Conservation (phyloP, 1,140 invertebrate species). For the Geopemphigus sp. region DNA sequence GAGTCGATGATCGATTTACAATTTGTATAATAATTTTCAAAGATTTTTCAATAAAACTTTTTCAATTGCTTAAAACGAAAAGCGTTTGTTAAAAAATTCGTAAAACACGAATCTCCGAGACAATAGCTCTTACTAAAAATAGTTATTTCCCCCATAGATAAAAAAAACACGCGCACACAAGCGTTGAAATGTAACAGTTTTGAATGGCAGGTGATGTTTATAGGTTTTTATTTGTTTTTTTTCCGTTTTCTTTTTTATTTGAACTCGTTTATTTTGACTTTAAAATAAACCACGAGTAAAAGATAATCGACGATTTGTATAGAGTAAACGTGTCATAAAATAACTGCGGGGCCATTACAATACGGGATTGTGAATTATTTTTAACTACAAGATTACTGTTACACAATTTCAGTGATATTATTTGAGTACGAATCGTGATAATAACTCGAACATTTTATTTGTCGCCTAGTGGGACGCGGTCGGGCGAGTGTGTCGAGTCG, state of each 20-base stretch:
- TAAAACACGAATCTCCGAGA: too few species aligned
- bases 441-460: too few species aligned
- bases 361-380: too few species aligned
- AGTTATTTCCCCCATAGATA: neutral
- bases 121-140: neutral
- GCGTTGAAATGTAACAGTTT: neutral
- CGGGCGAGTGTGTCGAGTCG: too few species aligned
- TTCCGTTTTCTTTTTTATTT: too few species aligned
- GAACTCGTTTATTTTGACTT: neutral
- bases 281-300: neutral
- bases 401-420: too few species aligned
- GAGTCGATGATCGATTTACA: too few species aligned
- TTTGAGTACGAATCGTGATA: too few species aligned
- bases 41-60: neutral
- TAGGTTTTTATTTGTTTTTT: neutral
- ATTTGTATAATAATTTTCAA: too few species aligned
- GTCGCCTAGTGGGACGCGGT: too few species aligned
- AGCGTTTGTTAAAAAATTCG: neutral
- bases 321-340: neutral
- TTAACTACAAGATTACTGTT: too few species aligned
- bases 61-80: neutral
- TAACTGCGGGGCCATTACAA: too few species aligned
- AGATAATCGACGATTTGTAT: neutral
- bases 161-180: neutral
- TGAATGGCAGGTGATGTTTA: slow-evolving; percentile 25